Conservation (phyloP, 2,888 invertebrate species). For the Rhogogaster chlorosoma region DNA sequence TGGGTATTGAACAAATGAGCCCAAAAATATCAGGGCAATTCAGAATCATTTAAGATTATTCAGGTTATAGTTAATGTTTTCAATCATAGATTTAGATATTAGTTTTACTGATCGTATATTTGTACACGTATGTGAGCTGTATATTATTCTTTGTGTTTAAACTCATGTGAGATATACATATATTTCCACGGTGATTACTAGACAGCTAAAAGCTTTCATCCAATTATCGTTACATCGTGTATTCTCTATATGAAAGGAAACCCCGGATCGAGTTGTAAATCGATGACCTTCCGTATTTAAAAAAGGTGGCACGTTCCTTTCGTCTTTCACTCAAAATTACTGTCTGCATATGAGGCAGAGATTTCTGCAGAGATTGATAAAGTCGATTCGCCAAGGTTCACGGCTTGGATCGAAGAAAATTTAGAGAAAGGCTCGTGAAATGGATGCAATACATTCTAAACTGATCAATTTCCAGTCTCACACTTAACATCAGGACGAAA, state of each 20-base stretch:
- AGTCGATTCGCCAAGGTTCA: constrained; percentile 7
- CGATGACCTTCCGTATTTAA: background rate
- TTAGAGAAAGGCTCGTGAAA: background rate
- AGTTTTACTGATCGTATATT: background rate
- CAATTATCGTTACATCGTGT: background rate
- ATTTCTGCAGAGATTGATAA: background rate
- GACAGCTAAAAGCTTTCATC: background rate
- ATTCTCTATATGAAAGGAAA: background rate
- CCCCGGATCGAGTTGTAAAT: background rate
- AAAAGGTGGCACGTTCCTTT: background rate
- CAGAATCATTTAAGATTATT: background rate
- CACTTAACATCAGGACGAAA: background rate
- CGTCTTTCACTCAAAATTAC: background rate
- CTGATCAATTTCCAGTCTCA: background rate
- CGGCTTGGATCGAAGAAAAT: background rate
- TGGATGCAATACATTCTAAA: background rate
- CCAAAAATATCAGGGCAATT: no score
- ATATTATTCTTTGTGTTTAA: constrained; percentile 3
- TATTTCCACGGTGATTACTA: background rate
- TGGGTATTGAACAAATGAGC: no score
- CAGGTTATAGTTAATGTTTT: background rate
- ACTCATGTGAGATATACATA: constrained; percentile 1
- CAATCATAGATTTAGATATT: background rate
- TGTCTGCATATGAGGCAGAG: background rate
- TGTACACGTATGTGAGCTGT: background rate